These are phyloP conservation scores for Drosophila mettleri DNA, from an alignment of 2,888 invertebrate genomes.

Conservation along the genomic window DNA sequence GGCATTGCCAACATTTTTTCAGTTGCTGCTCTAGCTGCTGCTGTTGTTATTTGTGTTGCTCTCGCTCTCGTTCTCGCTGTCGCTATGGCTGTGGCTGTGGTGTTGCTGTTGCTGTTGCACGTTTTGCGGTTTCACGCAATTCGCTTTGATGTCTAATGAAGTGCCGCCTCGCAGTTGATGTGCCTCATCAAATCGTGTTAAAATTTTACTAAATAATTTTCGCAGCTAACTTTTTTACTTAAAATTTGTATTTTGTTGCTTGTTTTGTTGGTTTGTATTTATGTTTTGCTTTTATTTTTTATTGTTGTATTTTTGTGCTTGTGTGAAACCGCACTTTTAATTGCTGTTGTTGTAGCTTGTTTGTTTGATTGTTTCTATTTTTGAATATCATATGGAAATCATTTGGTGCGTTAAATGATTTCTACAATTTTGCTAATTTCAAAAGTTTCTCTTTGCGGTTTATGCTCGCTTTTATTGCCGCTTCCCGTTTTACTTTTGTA, in stretches of 20 bases:
- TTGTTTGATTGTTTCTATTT: constrained; percentile 45
- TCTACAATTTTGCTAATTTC: constrained; percentile 72
- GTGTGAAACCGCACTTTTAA: constrained; percentile 71
- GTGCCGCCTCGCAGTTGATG: constrained; percentile 74
- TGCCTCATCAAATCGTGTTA: constrained; percentile 66
- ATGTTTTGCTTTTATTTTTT: constrained; percentile 25
- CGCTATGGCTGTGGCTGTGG: too few relatives aligned
- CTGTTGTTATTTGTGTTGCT: constrained; percentile 47
- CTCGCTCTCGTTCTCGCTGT: too few relatives aligned
- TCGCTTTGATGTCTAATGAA: constrained; percentile 81
- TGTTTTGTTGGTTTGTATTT: background rate
- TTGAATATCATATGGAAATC: constrained; percentile 58
- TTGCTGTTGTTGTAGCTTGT: constrained; percentile 57
- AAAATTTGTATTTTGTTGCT: constrained; percentile 14
- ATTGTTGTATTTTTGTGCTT: constrained; percentile 22
- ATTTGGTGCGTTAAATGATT: constrained; percentile 73
- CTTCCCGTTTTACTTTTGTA: constrained; percentile 30
- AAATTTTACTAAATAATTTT: constrained; percentile 69
- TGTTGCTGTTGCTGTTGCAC: constrained; percentile 67
- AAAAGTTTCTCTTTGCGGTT: constrained; percentile 66
- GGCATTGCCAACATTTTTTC: constrained; percentile 85
- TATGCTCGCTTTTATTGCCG: constrained; percentile 44
- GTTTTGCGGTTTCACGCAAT: constrained; percentile 72
- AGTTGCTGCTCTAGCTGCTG: constrained; percentile 45
- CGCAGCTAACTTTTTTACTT: constrained; percentile 27